Evolutionary conservation across 1,140 invertebrate species (phyloP), one percentile per base, ranked within the genome.

Genomic region (Macrocentrus cingulum): DNA sequence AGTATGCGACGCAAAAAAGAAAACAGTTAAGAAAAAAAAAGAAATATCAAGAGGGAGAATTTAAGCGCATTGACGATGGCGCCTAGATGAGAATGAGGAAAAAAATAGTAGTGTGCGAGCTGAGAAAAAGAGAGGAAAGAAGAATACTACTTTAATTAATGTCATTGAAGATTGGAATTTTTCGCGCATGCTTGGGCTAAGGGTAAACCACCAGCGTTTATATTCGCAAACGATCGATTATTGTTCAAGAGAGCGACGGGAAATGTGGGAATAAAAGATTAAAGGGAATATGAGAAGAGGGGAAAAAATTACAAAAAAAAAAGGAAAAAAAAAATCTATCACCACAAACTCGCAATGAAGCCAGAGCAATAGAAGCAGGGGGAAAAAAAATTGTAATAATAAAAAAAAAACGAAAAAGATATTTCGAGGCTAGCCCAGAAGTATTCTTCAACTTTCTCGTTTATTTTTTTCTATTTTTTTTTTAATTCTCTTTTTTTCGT

Each of bases 121-220:
- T n/a, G n/a, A n/a, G n/a, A n/a, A n/a, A 29, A 29, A 29, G 25
- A 29, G 25, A 29, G 25, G 9, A 29, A 9, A 29, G 25, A 29
- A 9, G 25, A 29, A 29, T 29, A 29, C n/a, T n/a, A 32, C 25
- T 34, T 41, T 37, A 52, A 52, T 52, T 52, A 52, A 52, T 41
- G 25, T 16, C 22, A 41, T 52, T 19, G 11, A 37, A 23, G 37
- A 20, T 20, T 20, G 20, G 9, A 15, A 15, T 37, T 52, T 15
- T 52, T 13, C 36, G 50, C 36, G 36, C 50, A 52, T 52, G 50
- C 50, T 52, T n/a, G n/a, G n/a, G n/a, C n/a, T n/a, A n/a, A n/a
- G n/a, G n/a, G n/a, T n/a, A n/a, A n/a, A n/a, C n/a, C n/a, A n/a
- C 50, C 20, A 32, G 25, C 41, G 41, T 55, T 20, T 9, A 13